These are phyloP conservation scores for Holothuria leucospilota DNA, from an alignment of 53 echinoderm and acorn worm genomes.

Conservation along the genomic window DNA sequence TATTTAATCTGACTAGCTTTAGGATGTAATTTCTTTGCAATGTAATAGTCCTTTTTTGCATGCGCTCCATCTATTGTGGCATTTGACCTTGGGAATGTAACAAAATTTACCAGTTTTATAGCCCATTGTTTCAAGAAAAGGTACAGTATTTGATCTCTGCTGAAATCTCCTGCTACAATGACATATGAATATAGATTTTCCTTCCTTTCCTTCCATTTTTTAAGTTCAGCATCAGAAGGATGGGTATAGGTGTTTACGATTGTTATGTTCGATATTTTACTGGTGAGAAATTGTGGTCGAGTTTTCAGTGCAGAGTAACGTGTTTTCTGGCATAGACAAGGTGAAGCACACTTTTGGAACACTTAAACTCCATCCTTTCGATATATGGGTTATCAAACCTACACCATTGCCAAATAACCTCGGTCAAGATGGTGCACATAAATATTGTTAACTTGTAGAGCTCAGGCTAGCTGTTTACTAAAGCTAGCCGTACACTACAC, in stretches of 20 bases:
- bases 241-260: constrained; percentile 3
- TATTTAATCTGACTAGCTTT: no score
- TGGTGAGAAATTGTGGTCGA: neutral
- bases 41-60: neutral
- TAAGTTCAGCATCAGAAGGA: neutral
- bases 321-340: neutral
- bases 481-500: no score
- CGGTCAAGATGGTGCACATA: no score
- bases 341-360: constrained; percentile 19
- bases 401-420: neutral
- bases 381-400: constrained; percentile 5
- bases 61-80: no score
- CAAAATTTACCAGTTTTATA: neutral
- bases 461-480: no score
- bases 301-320: neutral
- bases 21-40: no score
- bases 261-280: constrained; percentile 4
- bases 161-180: neutral
- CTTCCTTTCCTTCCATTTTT: neutral
- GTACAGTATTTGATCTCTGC: constrained; percentile 1
- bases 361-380: constrained; percentile 6
- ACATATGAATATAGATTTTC: constrained; percentile 11
- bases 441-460: no score
- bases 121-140: constrained; percentile 32
- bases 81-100: constrained; percentile 8